Percentiles rank a stretch among this genome's conserved stretches.
Evolutionary conservation across 2,113 vertebrate species (phyloP).

Genomic region (Tringa solitaria): DNA sequence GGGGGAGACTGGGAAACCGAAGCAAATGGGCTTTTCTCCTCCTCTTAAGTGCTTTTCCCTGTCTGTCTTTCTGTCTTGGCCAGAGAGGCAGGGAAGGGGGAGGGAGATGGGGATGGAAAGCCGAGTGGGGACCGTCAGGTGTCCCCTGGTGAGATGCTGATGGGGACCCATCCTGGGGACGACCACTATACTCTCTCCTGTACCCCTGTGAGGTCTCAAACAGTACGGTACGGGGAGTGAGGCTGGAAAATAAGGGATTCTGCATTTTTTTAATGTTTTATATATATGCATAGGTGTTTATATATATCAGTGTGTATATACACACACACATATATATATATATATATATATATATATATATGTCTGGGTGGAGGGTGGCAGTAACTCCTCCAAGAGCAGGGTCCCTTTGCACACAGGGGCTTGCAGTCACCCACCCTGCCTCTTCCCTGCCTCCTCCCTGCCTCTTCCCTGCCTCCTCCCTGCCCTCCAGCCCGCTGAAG

Average conservation of each 20-base stretch:
- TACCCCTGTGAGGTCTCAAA: background rate
- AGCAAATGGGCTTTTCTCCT: slow-evolving; percentile 33
- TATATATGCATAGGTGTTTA: background rate
- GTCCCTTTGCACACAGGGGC: background rate
- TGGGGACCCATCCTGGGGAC: background rate
- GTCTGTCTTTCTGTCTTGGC: background rate
- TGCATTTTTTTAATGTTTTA: accelerated
- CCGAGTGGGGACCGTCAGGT: accelerated
- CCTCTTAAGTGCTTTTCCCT: background rate
- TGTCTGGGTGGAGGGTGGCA: background rate
- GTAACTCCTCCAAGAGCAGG: background rate
- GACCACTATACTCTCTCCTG: background rate
- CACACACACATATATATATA: no score
- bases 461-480: background rate
- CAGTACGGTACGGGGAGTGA: accelerated
- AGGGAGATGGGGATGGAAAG: background rate
- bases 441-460: background rate
- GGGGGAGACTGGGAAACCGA: background rate
- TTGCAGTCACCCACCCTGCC: background rate
- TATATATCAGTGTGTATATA: no score
- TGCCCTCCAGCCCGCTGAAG: background rate
- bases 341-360: background rate
- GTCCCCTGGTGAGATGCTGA: background rate
- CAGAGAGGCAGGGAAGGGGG: background rate
- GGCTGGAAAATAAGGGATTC: background rate